Percentiles rank a stretch among this genome's conserved stretches.
Evolutionary conservation across 2,888 invertebrate species (phyloP).

Genomic region (Glaucopsyche alexis): DNA sequence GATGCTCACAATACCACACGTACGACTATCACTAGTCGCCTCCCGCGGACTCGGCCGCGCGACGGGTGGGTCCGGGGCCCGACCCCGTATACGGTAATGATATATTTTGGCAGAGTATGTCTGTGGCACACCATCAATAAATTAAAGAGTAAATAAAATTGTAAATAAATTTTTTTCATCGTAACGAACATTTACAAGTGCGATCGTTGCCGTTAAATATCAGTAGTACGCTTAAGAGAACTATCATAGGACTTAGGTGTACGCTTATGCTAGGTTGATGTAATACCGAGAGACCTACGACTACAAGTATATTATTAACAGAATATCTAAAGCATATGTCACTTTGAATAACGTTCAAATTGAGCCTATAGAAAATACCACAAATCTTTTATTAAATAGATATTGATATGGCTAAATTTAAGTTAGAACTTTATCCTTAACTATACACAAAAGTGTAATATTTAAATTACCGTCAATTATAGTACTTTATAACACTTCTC

Average conservation of each 20-base stretch:
- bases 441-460: constrained; percentile 81
- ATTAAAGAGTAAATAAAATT: constrained; percentile 77
- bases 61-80: constrained; percentile 45
- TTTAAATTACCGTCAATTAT: constrained; percentile 78
- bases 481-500: constrained; percentile 78
- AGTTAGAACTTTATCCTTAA: constrained; percentile 78
- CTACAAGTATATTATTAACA: constrained; percentile 80
- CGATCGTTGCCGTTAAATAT: constrained; percentile 77
- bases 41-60: constrained; percentile 43
- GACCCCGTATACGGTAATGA: constrained; percentile 71
- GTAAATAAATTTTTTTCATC: constrained; percentile 73
- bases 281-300: constrained; percentile 76
- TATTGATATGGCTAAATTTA: constrained; percentile 82
- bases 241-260: constrained; percentile 68
- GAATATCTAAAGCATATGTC: constrained; percentile 81
- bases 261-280: constrained; percentile 67
- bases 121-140: constrained; percentile 80
- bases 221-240: constrained; percentile 73
- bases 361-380: constrained; percentile 81
- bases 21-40: constrained; percentile 53
- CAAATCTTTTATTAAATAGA: constrained; percentile 80
- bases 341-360: constrained; percentile 80
- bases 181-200: constrained; percentile 76
- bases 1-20: constrained; percentile 67
- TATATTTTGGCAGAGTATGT: constrained; percentile 80